These are phyloP conservation scores for Thysanoteuthis rhombus DNA, from an alignment of 2,888 invertebrate species.

Conservation along the genomic window DNA sequence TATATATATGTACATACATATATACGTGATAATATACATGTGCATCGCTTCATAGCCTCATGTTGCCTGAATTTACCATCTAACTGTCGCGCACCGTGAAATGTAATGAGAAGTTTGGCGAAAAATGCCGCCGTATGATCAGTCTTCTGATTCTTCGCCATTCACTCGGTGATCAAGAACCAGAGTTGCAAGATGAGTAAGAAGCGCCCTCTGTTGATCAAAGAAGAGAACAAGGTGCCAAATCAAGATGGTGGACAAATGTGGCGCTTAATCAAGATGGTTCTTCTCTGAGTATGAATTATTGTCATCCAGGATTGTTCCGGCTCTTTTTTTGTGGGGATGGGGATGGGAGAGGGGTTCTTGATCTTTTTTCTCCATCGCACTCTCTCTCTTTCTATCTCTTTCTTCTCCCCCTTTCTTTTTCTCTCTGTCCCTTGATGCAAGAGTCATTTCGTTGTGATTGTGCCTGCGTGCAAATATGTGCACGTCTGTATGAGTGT, in stretches of 20 bases:
- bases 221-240: not conserved
- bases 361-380: no score
- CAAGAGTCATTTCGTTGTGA: no score
- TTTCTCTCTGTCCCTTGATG: no score
- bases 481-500: no score
- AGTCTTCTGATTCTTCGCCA: not conserved
- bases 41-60: no score
- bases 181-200: not conserved
- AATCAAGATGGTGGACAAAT: not conserved
- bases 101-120: not conserved
- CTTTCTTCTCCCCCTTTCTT: no score
- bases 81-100: not conserved
- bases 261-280: not conserved
- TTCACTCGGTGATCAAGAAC: not conserved
- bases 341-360: no score
- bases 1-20: no score
- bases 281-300: not conserved
- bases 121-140: not conserved
- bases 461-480: no score
- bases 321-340: not conserved
- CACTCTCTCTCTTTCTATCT: no score
- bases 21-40: no score
- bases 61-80: not conserved
- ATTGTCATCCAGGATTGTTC: not conserved
- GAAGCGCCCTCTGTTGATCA: not conserved